Conservation (phyloP, 1,140 invertebrate species). For the Zaprionus camerounensis region DNA sequence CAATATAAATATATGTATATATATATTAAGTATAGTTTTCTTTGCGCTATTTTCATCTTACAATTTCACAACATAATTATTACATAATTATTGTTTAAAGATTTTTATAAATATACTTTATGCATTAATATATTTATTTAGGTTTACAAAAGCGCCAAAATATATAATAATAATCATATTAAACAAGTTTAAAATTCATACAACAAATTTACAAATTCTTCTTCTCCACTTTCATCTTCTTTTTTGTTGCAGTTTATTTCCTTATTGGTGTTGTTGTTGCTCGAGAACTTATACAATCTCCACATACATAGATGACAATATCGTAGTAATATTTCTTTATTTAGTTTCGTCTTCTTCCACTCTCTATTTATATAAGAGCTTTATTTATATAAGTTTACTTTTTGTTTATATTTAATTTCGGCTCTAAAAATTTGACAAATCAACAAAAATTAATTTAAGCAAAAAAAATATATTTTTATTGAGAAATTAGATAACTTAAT, state of each 20-base stretch:
- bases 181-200: slow-evolving; percentile 14
- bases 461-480: slow-evolving; percentile 23
- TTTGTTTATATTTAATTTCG: slow-evolving; percentile 21
- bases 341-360: background rate
- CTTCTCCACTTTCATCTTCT: background rate
- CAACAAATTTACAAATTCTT: slow-evolving; percentile 31
- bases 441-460: slow-evolving; percentile 42
- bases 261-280: slow-evolving; percentile 9
- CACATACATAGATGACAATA: slow-evolving; percentile 1
- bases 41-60: slow-evolving; percentile 51
- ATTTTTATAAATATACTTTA: slow-evolving; percentile 34
- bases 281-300: background rate
- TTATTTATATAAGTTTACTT: slow-evolving; percentile 31
- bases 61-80: slow-evolving; percentile 78
- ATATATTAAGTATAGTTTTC: slow-evolving; percentile 5
- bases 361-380: slow-evolving; percentile 21
- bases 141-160: slow-evolving; percentile 39
- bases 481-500: slow-evolving; percentile 27
- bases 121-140: slow-evolving; percentile 32
- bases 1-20: slow-evolving; percentile 23
- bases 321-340: background rate
- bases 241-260: background rate
- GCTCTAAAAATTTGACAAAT: slow-evolving; percentile 34
- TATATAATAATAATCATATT: slow-evolving; percentile 17
- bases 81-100: slow-evolving; percentile 65